Evolutionary conservation across 2,888 invertebrate genomes (phyloP), one percentile per base, ranked within the genome.

Genomic region (Pandemis heparana): DNA sequence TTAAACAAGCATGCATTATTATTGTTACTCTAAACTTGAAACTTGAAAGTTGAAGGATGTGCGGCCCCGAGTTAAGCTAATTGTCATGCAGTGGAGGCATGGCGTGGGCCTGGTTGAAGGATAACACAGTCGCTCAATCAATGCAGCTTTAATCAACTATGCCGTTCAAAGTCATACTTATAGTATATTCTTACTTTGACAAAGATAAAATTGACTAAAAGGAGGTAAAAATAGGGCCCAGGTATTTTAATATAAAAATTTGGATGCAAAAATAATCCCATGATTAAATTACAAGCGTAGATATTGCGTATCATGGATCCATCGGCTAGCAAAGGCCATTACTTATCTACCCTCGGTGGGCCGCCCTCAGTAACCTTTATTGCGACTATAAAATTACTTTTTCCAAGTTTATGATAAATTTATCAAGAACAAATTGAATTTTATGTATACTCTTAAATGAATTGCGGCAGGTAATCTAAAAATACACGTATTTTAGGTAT

Each of bases 321-420:
- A 48, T 60, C 48, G 68, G 60, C 38, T 61, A 68, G 16, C 38
- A 48, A 46, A 32, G 71, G 39, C 71, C 64, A 71, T 61, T 66
- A 66, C 71, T 66, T 61, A 43, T 46, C 39, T 71, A 60, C 39
- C 48, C 59, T 18, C 62, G 62, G 43, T 18, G 46, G 64, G 60
- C 59, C 71, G 60, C 56, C 43, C 59, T 38, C 60, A 10, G 63
- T 64, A 64, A 59, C 64, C 66, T 71, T 71, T 61, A 66, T 71
- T 61, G 71, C 66, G 60, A 51, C 71, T 41, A 71, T 71, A 61
- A 71, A 71, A 71, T 66, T 71, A 66, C 51, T 71, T 71, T 66
- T 71, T 66, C 71, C 51, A 66, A 66, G 59, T 71, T 71, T 71
- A 71, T 61, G 65, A 66, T 48, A 61, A 60, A 59, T 71, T 71